These are phyloP conservation scores for Albula glossodonta DNA, from an alignment of 2,113 vertebrate species.

Conservation along the genomic window DNA sequence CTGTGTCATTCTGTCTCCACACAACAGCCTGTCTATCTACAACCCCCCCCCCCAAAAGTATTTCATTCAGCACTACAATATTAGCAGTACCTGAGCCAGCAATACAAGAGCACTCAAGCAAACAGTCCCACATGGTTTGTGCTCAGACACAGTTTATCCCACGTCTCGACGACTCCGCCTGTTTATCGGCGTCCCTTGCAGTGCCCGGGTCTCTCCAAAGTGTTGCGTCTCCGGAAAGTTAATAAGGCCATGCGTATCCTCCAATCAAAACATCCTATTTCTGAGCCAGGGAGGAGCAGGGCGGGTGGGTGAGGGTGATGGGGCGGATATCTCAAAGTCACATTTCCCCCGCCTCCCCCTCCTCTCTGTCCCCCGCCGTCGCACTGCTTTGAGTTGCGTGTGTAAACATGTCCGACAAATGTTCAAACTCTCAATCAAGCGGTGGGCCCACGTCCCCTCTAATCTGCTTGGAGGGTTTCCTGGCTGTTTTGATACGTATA, in stretches of 20 bases:
- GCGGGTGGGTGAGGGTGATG: neutral
- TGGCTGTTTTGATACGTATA: too few relatives aligned
- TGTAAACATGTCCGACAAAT: slow-evolving; percentile 60
- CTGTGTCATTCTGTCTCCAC: neutral
- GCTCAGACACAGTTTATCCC: slow-evolving; percentile 12
- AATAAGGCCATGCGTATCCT: slow-evolving; percentile 60
- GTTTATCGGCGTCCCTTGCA: slow-evolving; percentile 52
- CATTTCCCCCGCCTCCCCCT: neutral
- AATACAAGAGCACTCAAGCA: slow-evolving; percentile 31
- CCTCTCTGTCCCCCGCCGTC: slow-evolving; percentile 43
- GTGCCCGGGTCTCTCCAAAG: slow-evolving; percentile 49
- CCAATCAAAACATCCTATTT: slow-evolving; percentile 58
- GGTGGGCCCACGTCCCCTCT: neutral
- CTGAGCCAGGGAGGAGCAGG: slow-evolving; percentile 58
- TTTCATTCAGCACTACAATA: slow-evolving; percentile 40
- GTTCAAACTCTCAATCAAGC: slow-evolving; percentile 54
- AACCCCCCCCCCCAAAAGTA: slow-evolving; percentile 24
- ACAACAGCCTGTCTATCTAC: slow-evolving; percentile 26
- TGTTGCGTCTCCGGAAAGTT: slow-evolving; percentile 58
- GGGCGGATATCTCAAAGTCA: neutral
- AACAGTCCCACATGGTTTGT: slow-evolving; percentile 22
- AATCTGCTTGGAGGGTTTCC: too few relatives aligned
- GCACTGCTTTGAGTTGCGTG: slow-evolving; percentile 66
- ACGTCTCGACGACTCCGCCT: slow-evolving; percentile 17
- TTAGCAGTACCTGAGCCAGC: slow-evolving; percentile 38